A percentile compares a stretch with the other conserved stretches of the same genome.
These are phyloP conservation scores for Pteruthius melanotis DNA, from an alignment of 2,113 vertebrate genomes.

Conservation along the genomic window DNA sequence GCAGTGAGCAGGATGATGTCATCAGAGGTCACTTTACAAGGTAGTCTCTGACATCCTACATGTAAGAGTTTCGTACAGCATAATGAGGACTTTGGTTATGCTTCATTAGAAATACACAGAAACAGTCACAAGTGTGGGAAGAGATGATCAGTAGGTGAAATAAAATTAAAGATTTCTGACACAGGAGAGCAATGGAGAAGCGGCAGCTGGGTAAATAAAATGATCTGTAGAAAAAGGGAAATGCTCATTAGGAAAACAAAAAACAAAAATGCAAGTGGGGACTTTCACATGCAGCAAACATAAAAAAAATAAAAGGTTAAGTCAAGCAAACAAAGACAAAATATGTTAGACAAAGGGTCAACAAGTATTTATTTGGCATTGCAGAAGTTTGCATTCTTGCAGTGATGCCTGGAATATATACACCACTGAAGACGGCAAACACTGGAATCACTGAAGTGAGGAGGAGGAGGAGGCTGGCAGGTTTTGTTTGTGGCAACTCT, in stretches of 20 bases:
- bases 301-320: conserved; percentile 26
- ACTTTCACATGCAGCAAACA: conserved; percentile 74
- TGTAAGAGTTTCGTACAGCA: conserved; percentile 5
- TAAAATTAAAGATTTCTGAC: conserved; percentile 3
- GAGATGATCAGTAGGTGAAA: conserved; percentile 44
- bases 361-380: conserved; percentile 47
- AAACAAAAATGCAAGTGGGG: conserved; percentile 57
- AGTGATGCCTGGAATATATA: conserved; percentile 45
- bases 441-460: conserved; percentile 43
- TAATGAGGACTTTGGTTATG: conserved; percentile 15
- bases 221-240: background rate
- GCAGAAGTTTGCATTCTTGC: conserved; percentile 62
- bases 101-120: background rate
- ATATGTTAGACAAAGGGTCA: conserved; percentile 72
- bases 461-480: conserved; percentile 63
- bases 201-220: conserved; percentile 10
- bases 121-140: conserved; percentile 10
- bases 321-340: conserved; percentile 66
- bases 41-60: background rate
- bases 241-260: conserved; percentile 36
- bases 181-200: background rate
- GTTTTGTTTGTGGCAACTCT: conserved; percentile 67
- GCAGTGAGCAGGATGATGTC: conserved; percentile 30
- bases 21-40: background rate
- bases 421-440: conserved; percentile 65